A percentile compares a stretch with the other conserved stretches of the same genome.
Conservation (phyloP, 2,797 vertebrate genomes). For the Melanotaenia parkinsoni region DNA sequence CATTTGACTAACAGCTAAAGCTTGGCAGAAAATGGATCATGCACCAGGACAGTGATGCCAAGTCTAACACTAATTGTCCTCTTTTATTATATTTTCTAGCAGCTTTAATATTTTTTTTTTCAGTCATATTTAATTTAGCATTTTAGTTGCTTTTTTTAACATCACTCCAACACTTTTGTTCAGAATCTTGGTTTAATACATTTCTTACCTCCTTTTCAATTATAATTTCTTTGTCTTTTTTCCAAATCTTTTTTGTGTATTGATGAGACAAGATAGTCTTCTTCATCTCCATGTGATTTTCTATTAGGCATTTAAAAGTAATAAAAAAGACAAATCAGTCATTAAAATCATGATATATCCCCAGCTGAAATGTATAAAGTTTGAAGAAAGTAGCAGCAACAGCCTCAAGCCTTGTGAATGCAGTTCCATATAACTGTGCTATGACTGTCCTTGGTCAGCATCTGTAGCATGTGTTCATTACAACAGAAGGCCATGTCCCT, state of each 20-base stretch:
- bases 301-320: background rate
- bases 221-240: too few relatives aligned
- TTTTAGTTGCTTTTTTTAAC: too few relatives aligned
- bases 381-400: background rate
- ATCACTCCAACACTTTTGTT: too few relatives aligned
- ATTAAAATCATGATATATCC: background rate
- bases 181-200: too few relatives aligned
- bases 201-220: too few relatives aligned
- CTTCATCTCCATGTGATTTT: background rate
- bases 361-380: background rate
- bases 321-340: background rate
- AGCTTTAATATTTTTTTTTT: too few relatives aligned
- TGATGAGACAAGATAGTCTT: background rate
- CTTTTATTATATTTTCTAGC: too few relatives aligned
- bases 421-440: background rate
- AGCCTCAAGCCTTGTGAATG: background rate
- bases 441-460: conserved; percentile 1
- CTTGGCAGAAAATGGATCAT: too few relatives aligned
- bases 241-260: too few relatives aligned
- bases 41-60: too few relatives aligned
- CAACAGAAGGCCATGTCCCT: conserved; percentile 24
- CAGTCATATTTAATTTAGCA: too few relatives aligned
- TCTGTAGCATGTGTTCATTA: conserved; percentile 11
- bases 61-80: background rate
- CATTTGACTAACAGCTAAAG: background rate